Conservation (phyloP, 1,140 invertebrate genomes). For the Drosophila nannoptera region DNA sequence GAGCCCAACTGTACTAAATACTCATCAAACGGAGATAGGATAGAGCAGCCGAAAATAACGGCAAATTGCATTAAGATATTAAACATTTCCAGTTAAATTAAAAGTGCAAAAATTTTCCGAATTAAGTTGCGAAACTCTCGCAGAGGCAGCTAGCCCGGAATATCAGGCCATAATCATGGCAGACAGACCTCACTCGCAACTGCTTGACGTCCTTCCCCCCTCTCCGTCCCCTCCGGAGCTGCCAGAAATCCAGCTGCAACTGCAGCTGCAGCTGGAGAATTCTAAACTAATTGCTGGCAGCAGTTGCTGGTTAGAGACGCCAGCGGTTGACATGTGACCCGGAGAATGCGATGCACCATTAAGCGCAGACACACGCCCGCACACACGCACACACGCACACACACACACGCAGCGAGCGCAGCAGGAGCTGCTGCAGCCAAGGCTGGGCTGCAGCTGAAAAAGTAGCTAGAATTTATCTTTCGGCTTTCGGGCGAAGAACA, state of each 20-base stretch:
- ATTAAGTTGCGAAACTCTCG: no score
- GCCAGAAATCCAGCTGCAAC: not conserved
- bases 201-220: no score
- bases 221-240: no score
- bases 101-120: no score
- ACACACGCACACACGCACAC: not conserved
- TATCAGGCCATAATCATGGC: no score
- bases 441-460: constrained; percentile 49
- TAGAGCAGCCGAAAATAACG: no score
- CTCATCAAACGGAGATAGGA: no score
- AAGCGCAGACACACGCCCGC: constrained; percentile 34
- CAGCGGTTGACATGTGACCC: constrained; percentile 43
- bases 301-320: constrained; percentile 42
- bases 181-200: no score
- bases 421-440: constrained; percentile 13
- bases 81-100: no score
- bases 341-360: constrained; percentile 54
- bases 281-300: constrained; percentile 63
- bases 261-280: constrained; percentile 4
- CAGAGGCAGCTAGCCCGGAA: no score
- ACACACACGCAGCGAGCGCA: constrained; percentile 9
- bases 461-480: constrained; percentile 67
- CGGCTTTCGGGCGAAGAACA: constrained; percentile 41
- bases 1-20: not conserved
- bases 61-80: no score